Conservation (phyloP, 2,113 vertebrate genomes). For the Pomatostomus ruficeps region DNA sequence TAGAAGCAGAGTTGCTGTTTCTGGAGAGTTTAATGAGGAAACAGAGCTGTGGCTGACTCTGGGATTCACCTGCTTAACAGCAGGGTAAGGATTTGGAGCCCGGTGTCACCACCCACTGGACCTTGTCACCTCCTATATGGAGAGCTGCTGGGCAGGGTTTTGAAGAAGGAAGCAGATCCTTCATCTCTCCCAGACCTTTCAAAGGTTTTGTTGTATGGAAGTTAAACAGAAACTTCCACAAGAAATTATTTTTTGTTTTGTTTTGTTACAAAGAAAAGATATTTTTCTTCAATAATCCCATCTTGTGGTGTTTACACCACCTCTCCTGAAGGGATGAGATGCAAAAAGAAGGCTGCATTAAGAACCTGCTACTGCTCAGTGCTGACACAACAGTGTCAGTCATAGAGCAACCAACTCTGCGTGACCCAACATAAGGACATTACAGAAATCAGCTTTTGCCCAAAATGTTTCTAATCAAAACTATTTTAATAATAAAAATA, state of each 20-base stretch:
- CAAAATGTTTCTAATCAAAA: neutral
- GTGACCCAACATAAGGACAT: neutral
- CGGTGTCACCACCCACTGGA: neutral
- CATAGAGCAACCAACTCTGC: neutral
- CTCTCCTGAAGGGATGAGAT: neutral
- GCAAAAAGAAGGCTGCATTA: neutral
- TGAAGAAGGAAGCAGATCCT: neutral
- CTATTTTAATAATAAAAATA: neutral
- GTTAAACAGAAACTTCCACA: neutral
- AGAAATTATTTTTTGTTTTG: neutral
- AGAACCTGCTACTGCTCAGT: neutral
- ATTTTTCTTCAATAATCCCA: neutral
- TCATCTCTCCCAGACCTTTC: fast-evolving
- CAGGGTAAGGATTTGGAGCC: neutral
- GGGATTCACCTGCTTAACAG: neutral
- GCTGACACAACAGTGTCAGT: neutral
- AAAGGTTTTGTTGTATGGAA: neutral
- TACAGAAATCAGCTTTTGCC: neutral
- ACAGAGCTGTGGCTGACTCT: neutral
- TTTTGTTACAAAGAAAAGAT: neutral
- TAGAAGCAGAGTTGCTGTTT: neutral
- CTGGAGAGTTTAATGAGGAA: neutral
- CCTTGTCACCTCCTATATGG: fast-evolving
- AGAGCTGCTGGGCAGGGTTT: neutral
- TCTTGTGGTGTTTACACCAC: neutral